phyloP scores from a whole-genome alignment of 2,797 vertebrate genomes.

The Coracias cyanogaster region DNA sequence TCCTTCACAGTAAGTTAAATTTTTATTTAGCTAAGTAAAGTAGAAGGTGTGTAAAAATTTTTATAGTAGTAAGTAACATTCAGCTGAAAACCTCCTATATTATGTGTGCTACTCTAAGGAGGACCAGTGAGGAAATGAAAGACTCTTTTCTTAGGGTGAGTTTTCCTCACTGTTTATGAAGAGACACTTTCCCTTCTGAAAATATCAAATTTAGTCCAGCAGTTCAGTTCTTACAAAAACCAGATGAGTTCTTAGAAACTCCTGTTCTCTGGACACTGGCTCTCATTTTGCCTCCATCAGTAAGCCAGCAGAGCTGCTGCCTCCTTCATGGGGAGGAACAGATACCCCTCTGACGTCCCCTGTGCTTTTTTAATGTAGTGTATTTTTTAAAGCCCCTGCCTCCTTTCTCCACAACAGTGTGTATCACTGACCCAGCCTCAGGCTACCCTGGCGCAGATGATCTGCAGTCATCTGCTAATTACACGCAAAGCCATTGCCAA shows the following conservation, averaged over 20 bases:
- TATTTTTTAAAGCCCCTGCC: neutral
- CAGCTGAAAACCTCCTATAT: neutral
- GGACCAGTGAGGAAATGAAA: neutral
- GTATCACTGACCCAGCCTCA: neutral
- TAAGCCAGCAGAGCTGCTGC: neutral
- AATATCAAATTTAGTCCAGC: neutral
- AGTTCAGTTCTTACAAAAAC: neutral
- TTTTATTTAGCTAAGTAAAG: neutral
- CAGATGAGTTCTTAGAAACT: neutral
- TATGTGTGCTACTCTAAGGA: neutral
- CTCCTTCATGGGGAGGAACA: neutral
- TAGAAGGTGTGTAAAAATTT: neutral
- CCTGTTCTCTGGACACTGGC: neutral
- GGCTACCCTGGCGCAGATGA: neutral
- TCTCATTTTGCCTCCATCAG: neutral
- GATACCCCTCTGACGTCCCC: neutral
- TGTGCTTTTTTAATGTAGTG: neutral
- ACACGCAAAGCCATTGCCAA: neutral
- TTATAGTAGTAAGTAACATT: neutral
- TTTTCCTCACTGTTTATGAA: neutral
- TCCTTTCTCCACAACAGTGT: neutral
- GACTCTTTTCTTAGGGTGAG: neutral
- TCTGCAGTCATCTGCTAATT: neutral
- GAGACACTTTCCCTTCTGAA: neutral
- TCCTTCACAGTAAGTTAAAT: neutral